These are phyloP conservation scores for Apteryx mantelli DNA, from an alignment of 2,113 vertebrate species.

Conservation along the genomic window DNA sequence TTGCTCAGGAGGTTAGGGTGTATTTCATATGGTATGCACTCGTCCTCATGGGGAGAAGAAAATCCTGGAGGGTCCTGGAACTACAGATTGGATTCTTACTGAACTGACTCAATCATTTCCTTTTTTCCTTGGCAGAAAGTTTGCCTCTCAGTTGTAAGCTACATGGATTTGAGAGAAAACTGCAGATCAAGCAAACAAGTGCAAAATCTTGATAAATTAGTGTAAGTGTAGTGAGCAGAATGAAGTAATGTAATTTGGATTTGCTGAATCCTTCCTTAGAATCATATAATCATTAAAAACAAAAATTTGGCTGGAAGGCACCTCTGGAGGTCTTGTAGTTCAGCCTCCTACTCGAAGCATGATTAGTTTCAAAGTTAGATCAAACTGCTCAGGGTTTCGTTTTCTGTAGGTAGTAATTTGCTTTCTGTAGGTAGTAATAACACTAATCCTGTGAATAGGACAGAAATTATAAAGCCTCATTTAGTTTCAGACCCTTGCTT, in stretches of 20 bases:
- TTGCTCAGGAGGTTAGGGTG: constrained; percentile 7
- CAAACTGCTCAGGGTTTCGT: neutral
- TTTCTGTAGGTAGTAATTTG: neutral
- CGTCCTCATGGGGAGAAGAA: neutral
- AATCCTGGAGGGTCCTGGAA: constrained; percentile 31
- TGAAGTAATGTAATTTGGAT: neutral
- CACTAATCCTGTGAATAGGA: neutral
- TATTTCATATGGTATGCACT: constrained; percentile 36
- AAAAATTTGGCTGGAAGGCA: neutral
- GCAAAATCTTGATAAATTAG: neutral
- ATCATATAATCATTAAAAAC: neutral
- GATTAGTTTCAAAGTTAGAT: neutral
- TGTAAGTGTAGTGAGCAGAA: neutral
- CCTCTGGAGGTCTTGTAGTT: neutral
- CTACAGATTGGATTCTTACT: constrained; percentile 7
- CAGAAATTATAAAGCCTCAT: neutral
- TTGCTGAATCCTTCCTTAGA: neutral
- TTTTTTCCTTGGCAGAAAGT: neutral
- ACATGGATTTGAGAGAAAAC: neutral
- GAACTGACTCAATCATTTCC: neutral
- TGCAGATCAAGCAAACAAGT: neutral
- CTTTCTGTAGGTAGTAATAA: neutral
- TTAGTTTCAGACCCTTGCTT: neutral
- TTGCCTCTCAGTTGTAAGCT: neutral
- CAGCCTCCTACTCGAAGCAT: neutral